Evolutionary conservation across 2,113 vertebrate genomes (phyloP), one percentile per base, ranked within the genome.

Genomic region (Leucosticte australis): DNA sequence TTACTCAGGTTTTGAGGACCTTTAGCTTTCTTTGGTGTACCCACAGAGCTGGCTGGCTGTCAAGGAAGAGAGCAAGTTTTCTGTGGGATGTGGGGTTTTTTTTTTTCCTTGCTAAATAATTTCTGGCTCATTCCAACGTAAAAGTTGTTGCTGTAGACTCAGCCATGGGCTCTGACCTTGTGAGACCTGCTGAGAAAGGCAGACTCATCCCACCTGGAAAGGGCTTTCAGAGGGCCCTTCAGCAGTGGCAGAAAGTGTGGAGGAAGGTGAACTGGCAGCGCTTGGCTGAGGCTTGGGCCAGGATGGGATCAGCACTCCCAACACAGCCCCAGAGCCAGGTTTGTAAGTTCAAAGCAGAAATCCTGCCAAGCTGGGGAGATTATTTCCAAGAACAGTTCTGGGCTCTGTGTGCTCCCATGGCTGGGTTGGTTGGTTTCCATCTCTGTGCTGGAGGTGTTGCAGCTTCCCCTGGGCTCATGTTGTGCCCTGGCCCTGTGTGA

Each of bases 391-490:
- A 44, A 4, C 7, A 71, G 13, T 22, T 21, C 26, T 1, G 20
- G 41, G 28, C 41, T 82, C 56, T 12, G 4, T 0, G 2, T 59
- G 60, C 42, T 83, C 30, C 49, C 17, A 4, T 7, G 60, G 27
- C 39, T 69, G 47, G 37, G 26, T 44, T 44, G 23, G 21, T 52
- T 35, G 2, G 26, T 41, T 42, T 47, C 41, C 9, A 6, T 52
- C 56, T 37, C 24, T 0, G 1, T 53, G 42, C 60, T 59, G 62
- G 33, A 18, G 64, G 9, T 2, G 11, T 30, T 85, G n/a, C 19
- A 14, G 56, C 35, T 65, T 41, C 20, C 31, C 12, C 24, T 9
- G 28, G 44, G 33, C 14, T 50, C 0, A 0, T 28, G 39, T 2
- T 33, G 28, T 53, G 27, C 50, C 35, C 47, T 21, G 49, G 17